These are phyloP conservation scores for Lycaena phlaeas DNA, from an alignment of 2,888 invertebrate genomes.

Conservation along the genomic window DNA sequence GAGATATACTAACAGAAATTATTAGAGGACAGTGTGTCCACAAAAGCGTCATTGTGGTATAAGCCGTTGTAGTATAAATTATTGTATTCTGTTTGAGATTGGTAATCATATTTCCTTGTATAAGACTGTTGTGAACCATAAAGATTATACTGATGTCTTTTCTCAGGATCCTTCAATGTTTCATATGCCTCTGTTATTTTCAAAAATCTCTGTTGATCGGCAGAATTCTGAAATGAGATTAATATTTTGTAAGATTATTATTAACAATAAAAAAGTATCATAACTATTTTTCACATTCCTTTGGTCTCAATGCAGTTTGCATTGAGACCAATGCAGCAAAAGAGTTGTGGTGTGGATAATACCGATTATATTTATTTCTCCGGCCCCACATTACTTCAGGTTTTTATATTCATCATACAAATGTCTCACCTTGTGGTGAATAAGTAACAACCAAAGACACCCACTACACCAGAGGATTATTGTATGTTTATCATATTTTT, in stretches of 20 bases:
- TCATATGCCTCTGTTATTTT: conserved; percentile 89
- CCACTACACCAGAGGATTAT: no score
- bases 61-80: conserved; percentile 90
- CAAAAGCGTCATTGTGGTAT: conserved; percentile 88
- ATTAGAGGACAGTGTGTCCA: conserved; percentile 81
- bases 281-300: no score
- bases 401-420: no score
- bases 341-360: no score
- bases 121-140: conserved; percentile 78
- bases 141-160: conserved; percentile 83
- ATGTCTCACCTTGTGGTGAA: no score
- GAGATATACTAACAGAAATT: conserved; percentile 79
- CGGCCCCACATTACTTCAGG: no score
- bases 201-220: conserved; percentile 82
- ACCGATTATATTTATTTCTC: no score
- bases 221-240: conserved; percentile 73
- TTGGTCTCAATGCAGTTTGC: no score
- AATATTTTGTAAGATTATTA: conserved; percentile 13
- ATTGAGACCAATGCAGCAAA: no score
- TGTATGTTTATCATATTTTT: no score
- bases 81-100: conserved; percentile 77
- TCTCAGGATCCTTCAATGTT: conserved; percentile 85
- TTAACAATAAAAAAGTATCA: no score
- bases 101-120: conserved; percentile 70
- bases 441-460: no score